Evolutionary conservation across 2,888 invertebrate genomes (phyloP), one percentile per base, ranked within the genome.

Genomic region (Volucella inflata): DNA sequence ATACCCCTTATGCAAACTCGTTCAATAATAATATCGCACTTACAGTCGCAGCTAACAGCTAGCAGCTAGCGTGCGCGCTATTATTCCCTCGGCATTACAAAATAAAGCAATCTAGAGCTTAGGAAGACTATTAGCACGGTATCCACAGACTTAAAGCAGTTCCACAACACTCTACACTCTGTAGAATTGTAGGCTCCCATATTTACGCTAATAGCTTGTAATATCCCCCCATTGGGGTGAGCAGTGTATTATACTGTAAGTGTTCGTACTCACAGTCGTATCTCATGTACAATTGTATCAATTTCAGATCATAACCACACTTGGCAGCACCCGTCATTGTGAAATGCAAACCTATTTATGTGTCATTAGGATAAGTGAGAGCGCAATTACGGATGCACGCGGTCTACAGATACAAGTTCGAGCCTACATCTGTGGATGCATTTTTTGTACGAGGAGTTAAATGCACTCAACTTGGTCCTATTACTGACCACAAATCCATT

Each of bases 311-410:
- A 84, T 84, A 84, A 84, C 79, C 75, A 75, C 74, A 84, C 75
- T 75, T 75, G 68, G 79, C 74, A 74, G 74, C 68, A 64, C 71
- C 44, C 53, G 48, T 65, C 59, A 60, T 38, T 21, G 72, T 57
- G 65, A 84, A 71, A 84, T 75, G 53, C 79, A 75, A 84, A 84
- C 75, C 84, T 75, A 82, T 82, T 82, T 82, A 82, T 72, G 77
- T 82, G 82, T 82, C 82, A 82, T 82, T 82, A 82, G 77, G 82
- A 82, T 82, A 77, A 82, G 82, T 82, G 82, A 82, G 82, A 82
- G 82, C 60, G 71, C 77, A 82, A 82, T 82, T 77, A 82, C 60
- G 59, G 77, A 60, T 70, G 77, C 12, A 16, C 36, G 57, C 36
- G 42, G 30, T 48, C 42, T 42, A 55, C 42, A 21, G 8, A 9